Conservation (phyloP, 2,888 invertebrate species). For the Brenthis hecate region DNA sequence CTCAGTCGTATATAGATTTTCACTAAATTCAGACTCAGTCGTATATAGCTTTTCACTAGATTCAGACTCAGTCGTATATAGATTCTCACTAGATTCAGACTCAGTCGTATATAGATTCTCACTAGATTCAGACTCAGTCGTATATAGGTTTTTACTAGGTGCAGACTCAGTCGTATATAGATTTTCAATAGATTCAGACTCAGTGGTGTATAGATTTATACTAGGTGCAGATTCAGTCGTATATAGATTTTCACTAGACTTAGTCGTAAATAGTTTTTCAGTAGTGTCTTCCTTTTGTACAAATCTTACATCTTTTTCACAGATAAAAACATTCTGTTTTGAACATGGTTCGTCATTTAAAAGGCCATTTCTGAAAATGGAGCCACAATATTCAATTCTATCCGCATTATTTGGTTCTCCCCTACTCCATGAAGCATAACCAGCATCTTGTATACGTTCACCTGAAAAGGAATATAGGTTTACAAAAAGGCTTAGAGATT, state of each 20-base stretch:
- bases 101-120: too few relatives aligned
- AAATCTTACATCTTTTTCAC: slow-evolving; percentile 38
- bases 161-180: too few relatives aligned
- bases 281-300: neutral
- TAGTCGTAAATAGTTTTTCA: neutral
- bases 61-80: too few relatives aligned
- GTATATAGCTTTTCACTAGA: too few relatives aligned
- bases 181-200: too few relatives aligned
- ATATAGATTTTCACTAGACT: neutral
- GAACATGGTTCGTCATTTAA: slow-evolving; percentile 41
- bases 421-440: slow-evolving; percentile 31
- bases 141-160: too few relatives aligned
- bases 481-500: neutral
- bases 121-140: too few relatives aligned
- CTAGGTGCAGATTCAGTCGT: too few relatives aligned
- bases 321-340: slow-evolving; percentile 40
- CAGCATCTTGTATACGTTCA: slow-evolving; percentile 37
- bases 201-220: too few relatives aligned
- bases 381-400: slow-evolving; percentile 37
- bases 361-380: slow-evolving; percentile 34
- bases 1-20: too few relatives aligned
- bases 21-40: too few relatives aligned
- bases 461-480: slow-evolving; percentile 32
- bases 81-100: too few relatives aligned
- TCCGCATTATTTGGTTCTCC: slow-evolving; percentile 41